phyloP scores from a whole-genome alignment of 1,140 invertebrate genomes.

The Phymorhynchus buccinoides region DNA sequence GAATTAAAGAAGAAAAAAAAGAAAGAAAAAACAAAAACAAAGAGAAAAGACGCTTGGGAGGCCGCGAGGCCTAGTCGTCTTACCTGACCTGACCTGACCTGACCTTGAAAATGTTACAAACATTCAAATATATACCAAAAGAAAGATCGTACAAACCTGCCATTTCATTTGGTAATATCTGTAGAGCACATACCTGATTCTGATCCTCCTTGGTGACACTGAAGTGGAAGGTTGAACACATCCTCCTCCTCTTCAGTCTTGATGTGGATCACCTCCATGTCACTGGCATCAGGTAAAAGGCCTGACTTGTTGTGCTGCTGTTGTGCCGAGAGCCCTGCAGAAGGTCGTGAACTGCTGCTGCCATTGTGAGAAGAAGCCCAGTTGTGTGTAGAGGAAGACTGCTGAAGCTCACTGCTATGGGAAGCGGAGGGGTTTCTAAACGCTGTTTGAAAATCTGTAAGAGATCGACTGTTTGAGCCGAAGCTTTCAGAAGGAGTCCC shows the following conservation, averaged over 20 bases:
- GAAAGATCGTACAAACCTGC: neutral
- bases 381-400: constrained; percentile 2
- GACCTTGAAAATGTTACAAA: too few relatives aligned
- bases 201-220: constrained; percentile 21
- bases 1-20: too few relatives aligned
- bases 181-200: constrained; percentile 11
- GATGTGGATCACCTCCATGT: constrained; percentile 34
- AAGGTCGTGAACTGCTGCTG: neutral
- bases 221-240: constrained; percentile 30
- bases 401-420: neutral
- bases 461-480: neutral
- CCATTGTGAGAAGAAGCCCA: neutral
- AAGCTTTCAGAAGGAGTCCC: neutral
- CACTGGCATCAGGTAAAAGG: constrained; percentile 29
- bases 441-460: constrained; percentile 34
- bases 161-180: too few relatives aligned
- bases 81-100: too few relatives aligned
- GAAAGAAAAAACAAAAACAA: too few relatives aligned
- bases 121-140: neutral
- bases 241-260: constrained; percentile 36
- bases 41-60: too few relatives aligned
- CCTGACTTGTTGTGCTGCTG: constrained; percentile 26
- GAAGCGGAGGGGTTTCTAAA: constrained; percentile 1
- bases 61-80: too few relatives aligned
- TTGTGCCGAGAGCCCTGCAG: neutral